Evolutionary conservation across 2,113 vertebrate genomes (phyloP), one percentile per base, ranked within the genome.

Genomic region (Epinephelus moara): DNA sequence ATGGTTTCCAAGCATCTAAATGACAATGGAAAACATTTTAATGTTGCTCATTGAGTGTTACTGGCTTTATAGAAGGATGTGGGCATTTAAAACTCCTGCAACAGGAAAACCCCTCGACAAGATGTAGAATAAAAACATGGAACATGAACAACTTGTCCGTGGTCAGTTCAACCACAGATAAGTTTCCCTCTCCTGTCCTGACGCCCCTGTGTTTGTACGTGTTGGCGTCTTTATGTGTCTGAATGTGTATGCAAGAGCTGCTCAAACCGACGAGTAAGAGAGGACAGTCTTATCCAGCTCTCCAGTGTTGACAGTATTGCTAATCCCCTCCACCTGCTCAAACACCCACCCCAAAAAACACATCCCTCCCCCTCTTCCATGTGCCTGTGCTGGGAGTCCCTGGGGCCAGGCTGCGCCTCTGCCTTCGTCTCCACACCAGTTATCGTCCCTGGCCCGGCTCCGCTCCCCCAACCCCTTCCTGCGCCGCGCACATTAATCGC

Each of bases 321-420:
- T 99, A 99, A 99, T 99, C 97, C 98, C 96, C 97, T 97, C 97
- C 97, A 98, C 97, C 97, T 99, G 97, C 97, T 98, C 97, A 99
- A 99, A 99, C 97, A 96, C 81, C 84, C 90, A 90, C 92, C 94
- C 85, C 86, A 85, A 93, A 96, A 95, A 94, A 86, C 90, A 91
- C 94, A 93, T 85, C 89, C 94, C 88, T 93, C 93, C 92, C 92
- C 89, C 92, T 94, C 89, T 88, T 88, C 91, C 81, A 86, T 91
- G 83, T 80, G 86, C 88, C 94, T 89, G 90, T 85, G 89, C 81
- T 45, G 90, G 93, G 84, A 79, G 80, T 91, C 92, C 94, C 94
- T 85, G 82, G 89, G 93, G 94, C 91, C 93, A 74, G 57, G 70
- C 76, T 84, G 81, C 23, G 62, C 90, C 85, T 90, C 85, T 92